Conservation (phyloP, 2,113 vertebrate genomes). For the Pangasianodon gigas region DNA sequence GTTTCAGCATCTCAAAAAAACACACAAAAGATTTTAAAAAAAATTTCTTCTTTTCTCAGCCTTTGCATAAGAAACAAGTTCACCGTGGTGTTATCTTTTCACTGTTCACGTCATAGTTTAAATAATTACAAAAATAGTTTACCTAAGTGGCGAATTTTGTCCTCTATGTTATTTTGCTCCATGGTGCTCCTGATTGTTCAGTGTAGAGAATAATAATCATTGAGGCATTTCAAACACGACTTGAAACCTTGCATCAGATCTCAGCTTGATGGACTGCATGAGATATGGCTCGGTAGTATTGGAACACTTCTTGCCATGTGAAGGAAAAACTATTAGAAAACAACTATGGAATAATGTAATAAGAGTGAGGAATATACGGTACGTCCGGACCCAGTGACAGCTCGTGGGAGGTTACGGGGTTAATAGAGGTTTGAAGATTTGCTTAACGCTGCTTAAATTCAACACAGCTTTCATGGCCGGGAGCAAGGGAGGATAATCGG, state of each 20-base stretch:
- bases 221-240: not conserved
- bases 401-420: not conserved
- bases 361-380: not conserved
- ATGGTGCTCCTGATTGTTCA: not conserved
- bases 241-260: not conserved
- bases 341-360: not conserved
- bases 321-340: not conserved
- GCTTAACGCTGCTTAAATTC: not conserved
- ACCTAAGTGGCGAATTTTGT: not conserved
- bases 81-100: too few relatives aligned
- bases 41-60: not conserved
- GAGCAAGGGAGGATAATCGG: not conserved
- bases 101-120: too few relatives aligned
- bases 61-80: not conserved
- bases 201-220: constrained; percentile 10
- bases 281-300: not conserved
- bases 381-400: not conserved
- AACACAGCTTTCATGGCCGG: not conserved
- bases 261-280: not conserved
- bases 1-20: not conserved
- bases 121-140: not conserved
- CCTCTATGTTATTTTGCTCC: not conserved
- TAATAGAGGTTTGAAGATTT: not conserved
- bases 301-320: not conserved
- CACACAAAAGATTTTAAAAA: not conserved